Evolutionary conservation across 2,888 invertebrate species (phyloP), one percentile per base, ranked within the genome.

Genomic region (Campoplex nolae): DNA sequence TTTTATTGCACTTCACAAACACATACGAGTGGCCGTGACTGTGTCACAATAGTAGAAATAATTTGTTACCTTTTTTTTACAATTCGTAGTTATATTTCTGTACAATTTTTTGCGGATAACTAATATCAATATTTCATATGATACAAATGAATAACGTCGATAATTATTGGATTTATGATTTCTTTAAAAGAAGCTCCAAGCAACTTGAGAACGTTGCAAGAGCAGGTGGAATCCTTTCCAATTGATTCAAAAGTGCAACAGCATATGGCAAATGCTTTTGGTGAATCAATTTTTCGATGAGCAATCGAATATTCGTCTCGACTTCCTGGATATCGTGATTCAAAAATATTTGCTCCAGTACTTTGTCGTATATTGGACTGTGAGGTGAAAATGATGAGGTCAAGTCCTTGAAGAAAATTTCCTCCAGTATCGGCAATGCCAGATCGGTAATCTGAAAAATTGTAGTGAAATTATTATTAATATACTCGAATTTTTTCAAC

Each of bases 351-450:
- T 92, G 90, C 68, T 93, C 92, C 23, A 94, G 86, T 70, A 94
- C 92, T 88, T 89, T 89, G 75, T 92, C 90, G 56, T 93, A 94
- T 35, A 94, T 80, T 11, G 90, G 89, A 80, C 93, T 93, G 88
- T 91, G 91, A 3, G 94, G 93, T 70, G 89, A 89, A 35, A 94
- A 94, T 23, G 83, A 91, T 11, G 90, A 85, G 11, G 94, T 94
- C 74, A 94, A 90, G 79, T 94, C 91, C 85, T 92, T 93, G 74
- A 93, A 91, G 81, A 94, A 94, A 7, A 94, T 83, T 88, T 92
- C 92, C 89, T 94, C 93, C 70, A 94, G 83, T 78, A 94, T 91
- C 62, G 89, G 88, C 65, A 91, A 73, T n/a, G 92, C 86, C 48
- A 93, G 87, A 28, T 88, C 88, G 3, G 90, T 48, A 13, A 88